Evolutionary conservation across 2,113 vertebrate genomes (phyloP), one percentile per base, ranked within the genome.

Genomic region (Callopanchax toddi): DNA sequence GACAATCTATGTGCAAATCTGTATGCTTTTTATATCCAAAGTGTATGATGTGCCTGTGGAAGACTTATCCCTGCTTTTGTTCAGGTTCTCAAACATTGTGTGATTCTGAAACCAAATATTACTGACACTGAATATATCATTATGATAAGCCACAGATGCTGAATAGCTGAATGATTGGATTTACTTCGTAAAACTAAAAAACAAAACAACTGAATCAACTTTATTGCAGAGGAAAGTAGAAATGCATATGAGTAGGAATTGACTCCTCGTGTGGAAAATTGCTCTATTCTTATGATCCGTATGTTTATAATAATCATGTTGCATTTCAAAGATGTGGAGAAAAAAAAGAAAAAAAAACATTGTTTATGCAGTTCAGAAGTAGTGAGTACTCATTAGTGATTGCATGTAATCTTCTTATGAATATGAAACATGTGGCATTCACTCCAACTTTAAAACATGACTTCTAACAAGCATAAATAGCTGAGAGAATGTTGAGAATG

Each of bases 301-400:
- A 70, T 46, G 44, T 60, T 37, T 20, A 60, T 16, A 39, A 13
- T 51, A 46, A 49, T 36, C 5, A 22, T 52, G 20, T 26, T 45
- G 10, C 42, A 49, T 62, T 23, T 25, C 43, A 60, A 71, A 57
- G 10, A 10, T n/a, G 7, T 15, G 6, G 55, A 44, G 44, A 56
- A 49, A 17, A 59, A 20, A 34, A 36, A 52, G 55, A 52, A 15
- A 59, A 23, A 34, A 42, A 49, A 60, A 48, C 1, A 3, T 53
- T 50, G 13, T 56, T 55, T 40, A 2, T 26, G 5, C 3, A 32
- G 26, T 59, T 49, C 4, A 63, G 39, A 69, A 26, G 44, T 50
- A n/a, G 25, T 18, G 36, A 70, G 45, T 55, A 16, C 72, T 74
- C 46, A 74, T 74, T 55, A 79, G 64, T 2, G 16, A 58, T 64